phyloP scores from a whole-genome alignment of 2,113 vertebrate genomes.

The Prinia subflava region DNA sequence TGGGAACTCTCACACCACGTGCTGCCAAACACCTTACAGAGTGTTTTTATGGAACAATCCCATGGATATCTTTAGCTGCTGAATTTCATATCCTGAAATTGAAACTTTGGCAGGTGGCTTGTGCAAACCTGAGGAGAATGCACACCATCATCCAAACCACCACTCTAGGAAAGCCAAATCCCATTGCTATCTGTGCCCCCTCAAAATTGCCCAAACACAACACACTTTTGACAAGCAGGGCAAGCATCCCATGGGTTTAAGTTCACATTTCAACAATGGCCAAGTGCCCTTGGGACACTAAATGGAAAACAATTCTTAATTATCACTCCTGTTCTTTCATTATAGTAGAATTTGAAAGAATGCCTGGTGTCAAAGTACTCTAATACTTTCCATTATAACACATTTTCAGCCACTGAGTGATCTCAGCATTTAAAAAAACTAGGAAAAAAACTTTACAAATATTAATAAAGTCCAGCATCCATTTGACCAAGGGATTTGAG shows the following conservation, averaged over 20 bases:
- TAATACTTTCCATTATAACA: neutral
- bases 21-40: neutral
- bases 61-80: neutral
- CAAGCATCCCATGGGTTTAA: neutral
- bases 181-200: neutral
- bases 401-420: neutral
- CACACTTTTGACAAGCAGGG: neutral
- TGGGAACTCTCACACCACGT: neutral
- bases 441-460: neutral
- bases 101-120: neutral
- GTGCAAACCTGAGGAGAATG: neutral
- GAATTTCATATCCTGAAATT: neutral
- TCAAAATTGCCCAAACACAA: neutral
- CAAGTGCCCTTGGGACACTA: neutral
- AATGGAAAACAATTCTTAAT: neutral
- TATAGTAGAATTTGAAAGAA: neutral
- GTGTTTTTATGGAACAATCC: neutral
- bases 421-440: neutral
- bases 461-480: neutral
- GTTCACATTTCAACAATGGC: neutral
- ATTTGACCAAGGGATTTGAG: slow-evolving; percentile 7
- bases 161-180: neutral
- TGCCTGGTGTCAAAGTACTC: neutral
- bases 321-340: neutral
- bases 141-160: neutral